phyloP scores from a whole-genome alignment of 2,797 vertebrate genomes.

The Melanotaenia boesemani region DNA sequence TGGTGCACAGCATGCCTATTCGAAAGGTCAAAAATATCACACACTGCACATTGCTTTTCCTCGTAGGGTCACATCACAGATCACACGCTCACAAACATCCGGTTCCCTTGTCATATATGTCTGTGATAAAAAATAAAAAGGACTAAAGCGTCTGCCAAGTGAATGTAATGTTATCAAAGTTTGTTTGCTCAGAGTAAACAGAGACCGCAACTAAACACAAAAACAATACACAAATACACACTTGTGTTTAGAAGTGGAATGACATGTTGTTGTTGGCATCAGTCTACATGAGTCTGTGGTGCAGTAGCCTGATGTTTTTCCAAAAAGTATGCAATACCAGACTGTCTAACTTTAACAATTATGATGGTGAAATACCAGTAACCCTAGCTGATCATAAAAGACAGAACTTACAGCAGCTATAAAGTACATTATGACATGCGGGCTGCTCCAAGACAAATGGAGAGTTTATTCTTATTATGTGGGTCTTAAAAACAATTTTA shows the following conservation, averaged over 20 bases:
- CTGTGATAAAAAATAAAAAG: slow-evolving; percentile 9
- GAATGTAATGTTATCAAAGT: slow-evolving; percentile 35
- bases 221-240: slow-evolving; percentile 50
- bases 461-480: slow-evolving; percentile 2
- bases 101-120: slow-evolving; percentile 11
- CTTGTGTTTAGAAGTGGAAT: slow-evolving; percentile 26
- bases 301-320: slow-evolving; percentile 15
- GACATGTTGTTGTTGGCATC: slow-evolving; percentile 51
- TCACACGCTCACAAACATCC: slow-evolving; percentile 11
- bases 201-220: slow-evolving; percentile 32
- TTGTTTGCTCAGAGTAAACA: slow-evolving; percentile 37
- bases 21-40: background rate
- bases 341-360: slow-evolving; percentile 3
- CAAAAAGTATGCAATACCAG: slow-evolving; percentile 14
- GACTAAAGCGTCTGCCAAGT: slow-evolving; percentile 11
- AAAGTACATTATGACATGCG: background rate
- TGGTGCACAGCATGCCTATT: background rate
- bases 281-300: slow-evolving; percentile 15
- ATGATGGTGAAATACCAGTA: slow-evolving; percentile 5
- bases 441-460: slow-evolving; percentile 4
- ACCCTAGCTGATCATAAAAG: slow-evolving; percentile 8
- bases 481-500: background rate
- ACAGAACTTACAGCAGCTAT: slow-evolving; percentile 4
- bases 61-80: background rate
- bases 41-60: background rate